phyloP scores from a whole-genome alignment of 2,888 invertebrate species.

The Schrankia costaestrigalis region DNA sequence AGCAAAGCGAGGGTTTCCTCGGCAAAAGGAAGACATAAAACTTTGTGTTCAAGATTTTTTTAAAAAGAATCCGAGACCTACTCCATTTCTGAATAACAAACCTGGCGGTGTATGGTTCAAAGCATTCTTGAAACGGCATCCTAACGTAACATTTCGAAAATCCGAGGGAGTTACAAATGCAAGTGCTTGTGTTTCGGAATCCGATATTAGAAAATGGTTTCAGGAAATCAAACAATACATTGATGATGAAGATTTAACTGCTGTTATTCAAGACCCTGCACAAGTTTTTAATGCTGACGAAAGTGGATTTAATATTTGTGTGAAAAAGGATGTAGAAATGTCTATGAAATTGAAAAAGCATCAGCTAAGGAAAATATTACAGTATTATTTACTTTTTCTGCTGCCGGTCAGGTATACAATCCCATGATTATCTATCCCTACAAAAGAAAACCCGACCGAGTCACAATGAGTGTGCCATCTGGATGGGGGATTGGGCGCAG shows the following conservation, averaged over 20 bases:
- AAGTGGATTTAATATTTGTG: slow-evolving; percentile 11
- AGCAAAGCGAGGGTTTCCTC: background rate
- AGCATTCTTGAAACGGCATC: background rate
- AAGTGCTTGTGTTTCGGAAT: slow-evolving; percentile 22
- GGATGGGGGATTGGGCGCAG: slow-evolving; percentile 15
- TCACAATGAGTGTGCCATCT: slow-evolving; percentile 8
- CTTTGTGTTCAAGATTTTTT: background rate
- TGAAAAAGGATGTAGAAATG: slow-evolving; percentile 15
- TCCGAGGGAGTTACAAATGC: slow-evolving; percentile 20
- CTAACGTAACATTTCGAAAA: background rate
- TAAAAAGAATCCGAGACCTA: background rate
- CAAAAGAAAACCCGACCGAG: slow-evolving; percentile 13
- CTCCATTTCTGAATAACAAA: background rate
- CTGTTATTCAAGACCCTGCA: slow-evolving; percentile 5
- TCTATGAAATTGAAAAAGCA: slow-evolving; percentile 13
- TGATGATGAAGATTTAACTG: slow-evolving; percentile 3
- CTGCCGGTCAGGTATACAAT: slow-evolving; percentile 1
- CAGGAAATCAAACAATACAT: slow-evolving; percentile 9
- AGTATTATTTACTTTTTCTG: slow-evolving; percentile 11
- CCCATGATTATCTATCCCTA: slow-evolving; percentile 16
- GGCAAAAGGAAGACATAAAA: background rate
- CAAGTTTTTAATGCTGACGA: slow-evolving; percentile 10
- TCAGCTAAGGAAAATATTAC: slow-evolving; percentile 6
- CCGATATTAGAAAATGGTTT: slow-evolving; percentile 23
- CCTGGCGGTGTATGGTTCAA: too few relatives aligned